These are phyloP conservation scores for Pomacea maculata DNA, from an alignment of 1,140 invertebrate genomes.

Conservation along the genomic window DNA sequence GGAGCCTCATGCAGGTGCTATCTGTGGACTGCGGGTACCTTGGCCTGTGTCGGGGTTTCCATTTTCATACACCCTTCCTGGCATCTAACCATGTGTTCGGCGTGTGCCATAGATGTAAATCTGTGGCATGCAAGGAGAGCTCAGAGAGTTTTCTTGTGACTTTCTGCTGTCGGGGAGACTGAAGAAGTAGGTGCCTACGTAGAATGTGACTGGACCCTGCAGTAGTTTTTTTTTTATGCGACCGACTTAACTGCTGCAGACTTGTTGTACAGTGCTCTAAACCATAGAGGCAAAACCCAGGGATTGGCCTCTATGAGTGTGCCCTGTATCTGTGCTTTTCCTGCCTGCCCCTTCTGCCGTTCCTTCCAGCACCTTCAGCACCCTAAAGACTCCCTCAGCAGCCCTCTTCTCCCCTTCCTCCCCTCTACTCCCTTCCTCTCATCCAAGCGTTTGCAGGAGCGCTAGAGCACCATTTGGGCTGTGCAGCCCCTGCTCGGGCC, in stretches of 20 bases:
- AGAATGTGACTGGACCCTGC: too few species aligned
- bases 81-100: too few species aligned
- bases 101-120: too few species aligned
- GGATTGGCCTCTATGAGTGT: background rate
- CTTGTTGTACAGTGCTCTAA: background rate
- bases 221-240: too few species aligned
- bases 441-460: background rate
- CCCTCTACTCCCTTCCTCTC: background rate
- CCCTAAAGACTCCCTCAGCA: conserved; percentile 3
- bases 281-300: background rate
- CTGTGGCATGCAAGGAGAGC: too few species aligned
- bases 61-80: too few species aligned
- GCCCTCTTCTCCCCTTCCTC: conserved; percentile 5
- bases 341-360: conserved; percentile 1
- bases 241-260: background rate
- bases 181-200: too few species aligned
- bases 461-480: background rate
- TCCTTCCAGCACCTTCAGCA: background rate
- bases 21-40: too few species aligned
- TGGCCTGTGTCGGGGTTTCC: too few species aligned
- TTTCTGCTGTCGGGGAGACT: too few species aligned
- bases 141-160: too few species aligned
- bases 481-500: background rate
- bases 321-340: conserved; percentile 7
- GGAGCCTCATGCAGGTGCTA: too few species aligned